Conservation (phyloP, 2,888 invertebrate genomes). For the Rhagonycha fulva region DNA sequence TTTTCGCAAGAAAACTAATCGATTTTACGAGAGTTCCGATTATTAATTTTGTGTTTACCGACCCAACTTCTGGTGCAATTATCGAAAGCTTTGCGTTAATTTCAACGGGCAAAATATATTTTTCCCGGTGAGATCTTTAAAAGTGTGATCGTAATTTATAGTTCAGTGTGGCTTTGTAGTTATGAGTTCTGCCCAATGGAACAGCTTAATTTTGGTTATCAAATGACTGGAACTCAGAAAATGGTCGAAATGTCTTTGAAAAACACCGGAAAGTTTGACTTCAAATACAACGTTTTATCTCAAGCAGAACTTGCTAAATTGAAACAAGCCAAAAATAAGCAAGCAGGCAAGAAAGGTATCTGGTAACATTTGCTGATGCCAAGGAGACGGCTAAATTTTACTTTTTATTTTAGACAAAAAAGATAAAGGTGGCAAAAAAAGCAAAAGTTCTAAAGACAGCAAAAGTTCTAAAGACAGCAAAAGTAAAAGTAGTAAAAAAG, state of each 20-base stretch:
- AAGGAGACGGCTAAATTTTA: not conserved
- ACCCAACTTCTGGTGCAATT: slow-evolving; percentile 40
- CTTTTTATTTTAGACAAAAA: not conserved
- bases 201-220: slow-evolving; percentile 63
- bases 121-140: slow-evolving; percentile 38
- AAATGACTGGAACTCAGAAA: slow-evolving; percentile 59
- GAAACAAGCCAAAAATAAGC: slow-evolving; percentile 6
- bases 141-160: not conserved
- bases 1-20: slow-evolving; percentile 40
- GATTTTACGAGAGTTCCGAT: slow-evolving; percentile 43
- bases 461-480: not conserved
- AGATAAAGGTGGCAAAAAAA: slow-evolving; percentile 4
- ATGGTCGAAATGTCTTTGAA: slow-evolving; percentile 61
- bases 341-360: slow-evolving; percentile 11
- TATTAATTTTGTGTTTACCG: slow-evolving; percentile 42
- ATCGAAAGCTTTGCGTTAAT: slow-evolving; percentile 42
- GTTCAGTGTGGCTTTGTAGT: slow-evolving; percentile 48
- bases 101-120: slow-evolving; percentile 44
- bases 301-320: not conserved
- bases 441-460: slow-evolving; percentile 29
- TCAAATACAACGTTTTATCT: slow-evolving; percentile 42
- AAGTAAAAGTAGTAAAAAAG: not conserved
- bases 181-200: slow-evolving; percentile 63
- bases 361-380: not conserved
- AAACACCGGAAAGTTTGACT: slow-evolving; percentile 65